Conservation (phyloP, 2,113 vertebrate species). For the Sapayoa aenigma region DNA sequence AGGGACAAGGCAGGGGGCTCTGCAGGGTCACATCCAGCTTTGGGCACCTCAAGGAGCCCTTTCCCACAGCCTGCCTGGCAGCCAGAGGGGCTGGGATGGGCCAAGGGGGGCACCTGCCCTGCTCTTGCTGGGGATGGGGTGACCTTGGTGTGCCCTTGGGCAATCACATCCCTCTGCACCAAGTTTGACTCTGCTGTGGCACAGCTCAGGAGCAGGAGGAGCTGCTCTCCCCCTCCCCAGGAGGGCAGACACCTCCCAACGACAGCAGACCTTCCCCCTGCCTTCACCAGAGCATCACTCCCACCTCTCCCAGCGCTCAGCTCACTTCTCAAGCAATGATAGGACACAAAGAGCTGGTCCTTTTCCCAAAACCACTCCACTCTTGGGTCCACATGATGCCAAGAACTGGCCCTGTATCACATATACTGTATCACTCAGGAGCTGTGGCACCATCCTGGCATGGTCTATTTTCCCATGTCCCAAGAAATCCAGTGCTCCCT, state of each 20-base stretch:
- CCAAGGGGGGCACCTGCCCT: not conserved
- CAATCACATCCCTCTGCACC: not conserved
- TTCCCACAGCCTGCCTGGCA: not conserved
- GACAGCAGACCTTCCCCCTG: not conserved
- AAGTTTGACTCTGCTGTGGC: fast-evolving
- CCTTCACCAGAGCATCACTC: not conserved
- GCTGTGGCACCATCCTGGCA: not conserved
- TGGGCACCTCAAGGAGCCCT: not conserved
- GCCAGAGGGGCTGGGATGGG: not conserved
- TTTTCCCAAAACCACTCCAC: not conserved
- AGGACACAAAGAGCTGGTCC: not conserved
- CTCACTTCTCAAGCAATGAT: fast-evolving
- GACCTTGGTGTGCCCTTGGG: no score
- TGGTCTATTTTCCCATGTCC: fast-evolving
- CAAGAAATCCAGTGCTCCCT: not conserved
- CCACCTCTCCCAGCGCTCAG: not conserved
- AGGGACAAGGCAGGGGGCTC: not conserved
- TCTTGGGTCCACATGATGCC: fast-evolving
- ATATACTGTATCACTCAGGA: no score
- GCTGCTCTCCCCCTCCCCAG: not conserved
- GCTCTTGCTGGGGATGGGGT: not conserved
- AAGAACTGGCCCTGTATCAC: no score
- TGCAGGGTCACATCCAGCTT: not conserved
- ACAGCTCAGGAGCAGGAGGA: not conserved
- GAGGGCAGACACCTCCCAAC: not conserved